Conservation (phyloP, 2,888 invertebrate genomes). For the Nomada ferruginata region DNA sequence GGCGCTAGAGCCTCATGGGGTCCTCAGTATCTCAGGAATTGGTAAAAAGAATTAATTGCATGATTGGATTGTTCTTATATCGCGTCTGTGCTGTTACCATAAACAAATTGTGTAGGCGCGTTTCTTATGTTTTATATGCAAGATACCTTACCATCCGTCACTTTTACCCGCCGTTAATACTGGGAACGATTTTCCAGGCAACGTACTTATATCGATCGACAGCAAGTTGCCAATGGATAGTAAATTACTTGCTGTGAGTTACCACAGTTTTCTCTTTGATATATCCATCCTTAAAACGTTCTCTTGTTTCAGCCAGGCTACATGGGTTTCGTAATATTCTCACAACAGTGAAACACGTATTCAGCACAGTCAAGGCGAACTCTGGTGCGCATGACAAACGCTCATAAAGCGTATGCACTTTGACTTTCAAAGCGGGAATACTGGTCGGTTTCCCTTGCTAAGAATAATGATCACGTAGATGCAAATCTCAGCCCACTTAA, state of each 20-base stretch:
- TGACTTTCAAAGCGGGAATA: conserved; percentile 36
- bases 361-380: conserved; percentile 17
- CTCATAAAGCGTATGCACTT: conserved; percentile 46
- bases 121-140: too few relatives aligned
- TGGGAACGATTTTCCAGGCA: not conserved
- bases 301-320: not conserved
- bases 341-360: not conserved
- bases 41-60: too few relatives aligned
- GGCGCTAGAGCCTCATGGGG: too few relatives aligned
- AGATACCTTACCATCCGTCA: not conserved
- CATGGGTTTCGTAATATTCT: conserved; percentile 1
- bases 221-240: not conserved
- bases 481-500: conserved; percentile 65
- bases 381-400: conserved; percentile 41
- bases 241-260: too few relatives aligned
- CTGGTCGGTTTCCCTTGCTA: conserved; percentile 49
- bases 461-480: conserved; percentile 62
- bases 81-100: too few relatives aligned
- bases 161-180: not conserved
- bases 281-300: not conserved
- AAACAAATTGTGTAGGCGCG: too few relatives aligned
- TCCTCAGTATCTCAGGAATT: too few relatives aligned
- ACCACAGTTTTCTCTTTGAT: not conserved
- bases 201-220: not conserved
- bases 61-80: too few relatives aligned